phyloP scores from a whole-genome alignment of 2,888 invertebrate genomes.

The Alentia gelatinosa region DNA sequence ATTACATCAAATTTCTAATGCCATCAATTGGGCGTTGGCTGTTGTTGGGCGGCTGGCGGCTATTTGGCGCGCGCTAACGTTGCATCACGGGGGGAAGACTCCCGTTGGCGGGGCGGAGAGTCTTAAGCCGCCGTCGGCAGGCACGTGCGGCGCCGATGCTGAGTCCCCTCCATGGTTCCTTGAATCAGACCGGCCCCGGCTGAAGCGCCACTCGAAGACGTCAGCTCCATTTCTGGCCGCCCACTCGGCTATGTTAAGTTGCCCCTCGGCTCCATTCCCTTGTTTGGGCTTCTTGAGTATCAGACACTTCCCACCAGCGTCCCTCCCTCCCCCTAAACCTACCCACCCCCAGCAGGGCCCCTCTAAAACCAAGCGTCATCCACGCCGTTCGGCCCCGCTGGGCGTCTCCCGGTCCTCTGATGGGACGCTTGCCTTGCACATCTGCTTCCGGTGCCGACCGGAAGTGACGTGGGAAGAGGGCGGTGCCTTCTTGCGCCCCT shows the following conservation, averaged over 20 bases:
- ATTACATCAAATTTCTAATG: constrained; percentile 48
- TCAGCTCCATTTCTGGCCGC: constrained; percentile 26
- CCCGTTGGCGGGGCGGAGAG: neutral
- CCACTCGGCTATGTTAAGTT: neutral
- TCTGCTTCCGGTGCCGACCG: constrained; percentile 12
- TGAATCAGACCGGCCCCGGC: constrained; percentile 9
- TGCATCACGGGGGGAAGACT: constrained; percentile 16
- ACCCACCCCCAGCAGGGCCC: neutral
- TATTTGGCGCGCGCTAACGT: neutral
- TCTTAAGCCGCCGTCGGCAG: constrained; percentile 3
- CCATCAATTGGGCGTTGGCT: neutral
- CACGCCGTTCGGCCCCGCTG: neutral
- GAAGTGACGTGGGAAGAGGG: constrained; percentile 31
- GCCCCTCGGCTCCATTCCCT: neutral
- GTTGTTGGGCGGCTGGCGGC: neutral
- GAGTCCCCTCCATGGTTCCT: neutral
- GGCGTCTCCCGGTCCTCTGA: neutral
- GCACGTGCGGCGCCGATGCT: neutral
- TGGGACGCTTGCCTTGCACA: neutral
- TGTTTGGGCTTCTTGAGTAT: constrained; percentile 2
- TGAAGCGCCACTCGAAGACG: constrained; percentile 48
- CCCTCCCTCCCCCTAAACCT: neutral
- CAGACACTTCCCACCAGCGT: neutral
- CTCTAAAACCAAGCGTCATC: neutral
- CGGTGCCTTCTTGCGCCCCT: constrained; percentile 5